phyloP scores from a whole-genome alignment of 2,888 invertebrate species.

The Pegoplata infirma region DNA sequence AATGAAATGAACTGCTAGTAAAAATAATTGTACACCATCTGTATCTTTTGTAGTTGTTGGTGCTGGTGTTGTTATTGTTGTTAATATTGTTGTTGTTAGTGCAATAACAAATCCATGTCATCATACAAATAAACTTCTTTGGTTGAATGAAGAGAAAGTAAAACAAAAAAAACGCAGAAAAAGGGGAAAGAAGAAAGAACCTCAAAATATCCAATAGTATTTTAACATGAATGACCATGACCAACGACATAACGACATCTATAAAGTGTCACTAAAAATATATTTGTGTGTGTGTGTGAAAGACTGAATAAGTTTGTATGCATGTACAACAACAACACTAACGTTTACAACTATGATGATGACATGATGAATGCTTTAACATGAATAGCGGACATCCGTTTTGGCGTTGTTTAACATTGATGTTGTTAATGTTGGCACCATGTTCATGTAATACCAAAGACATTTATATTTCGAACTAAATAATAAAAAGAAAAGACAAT shows the following conservation, averaged over 20 bases:
- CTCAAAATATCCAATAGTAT: slow-evolving; percentile 8
- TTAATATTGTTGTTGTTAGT: neutral
- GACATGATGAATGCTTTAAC: slow-evolving; percentile 67
- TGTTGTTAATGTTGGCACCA: slow-evolving; percentile 58
- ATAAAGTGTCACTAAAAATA: slow-evolving; percentile 17
- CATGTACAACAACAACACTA: slow-evolving; percentile 20
- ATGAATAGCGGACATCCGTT: slow-evolving; percentile 67
- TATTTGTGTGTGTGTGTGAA: neutral
- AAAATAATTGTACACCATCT: slow-evolving; percentile 56
- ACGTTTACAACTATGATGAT: slow-evolving; percentile 52
- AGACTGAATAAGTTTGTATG: slow-evolving; percentile 10
- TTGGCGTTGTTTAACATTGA: slow-evolving; percentile 59
- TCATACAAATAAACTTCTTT: slow-evolving; percentile 44
- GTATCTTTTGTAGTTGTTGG: no score
- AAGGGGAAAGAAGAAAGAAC: slow-evolving; percentile 13
- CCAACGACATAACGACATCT: slow-evolving; percentile 38
- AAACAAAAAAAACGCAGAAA: slow-evolving; percentile 1
- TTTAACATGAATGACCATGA: slow-evolving; percentile 52
- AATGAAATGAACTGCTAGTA: slow-evolving; percentile 17
- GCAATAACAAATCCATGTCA: slow-evolving; percentile 49
- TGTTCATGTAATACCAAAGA: slow-evolving; percentile 35
- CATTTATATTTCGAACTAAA: slow-evolving; percentile 21
- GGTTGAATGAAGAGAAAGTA: slow-evolving; percentile 22
- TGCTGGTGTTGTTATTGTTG: neutral
- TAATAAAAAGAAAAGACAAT: neutral